Percentiles rank a stretch among this genome's conserved stretches.
phyloP scores from a whole-genome alignment of 2,888 invertebrate species.

The Pachycephus smyrnensis region DNA sequence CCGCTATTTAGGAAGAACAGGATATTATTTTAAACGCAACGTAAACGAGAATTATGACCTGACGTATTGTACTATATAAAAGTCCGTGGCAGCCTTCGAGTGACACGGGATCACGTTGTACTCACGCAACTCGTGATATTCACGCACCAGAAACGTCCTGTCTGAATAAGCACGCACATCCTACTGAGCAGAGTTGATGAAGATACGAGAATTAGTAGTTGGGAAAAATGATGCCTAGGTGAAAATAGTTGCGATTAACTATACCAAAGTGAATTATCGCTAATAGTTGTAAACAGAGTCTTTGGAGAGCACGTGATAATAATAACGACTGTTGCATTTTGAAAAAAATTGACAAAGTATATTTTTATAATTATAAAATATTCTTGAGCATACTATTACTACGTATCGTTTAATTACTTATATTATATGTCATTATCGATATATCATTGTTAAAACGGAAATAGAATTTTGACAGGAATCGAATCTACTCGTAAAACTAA shows the following conservation, averaged over 20 bases:
- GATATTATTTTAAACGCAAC: not conserved
- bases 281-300: not conserved
- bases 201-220: not conserved
- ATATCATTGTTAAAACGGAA: not conserved
- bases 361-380: not conserved
- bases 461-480: not conserved
- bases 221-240: not conserved
- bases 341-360: not conserved
- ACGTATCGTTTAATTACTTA: not conserved
- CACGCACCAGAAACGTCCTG: not conserved
- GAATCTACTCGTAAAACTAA: not conserved
- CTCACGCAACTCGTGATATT: constrained; percentile 12
- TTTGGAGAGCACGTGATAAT: not conserved
- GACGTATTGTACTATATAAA: constrained; percentile 3
- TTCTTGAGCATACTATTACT: no score
- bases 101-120: constrained; percentile 15
- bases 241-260: not conserved
- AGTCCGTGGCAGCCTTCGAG: constrained; percentile 17
- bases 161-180: not conserved
- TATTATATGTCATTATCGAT: no score
- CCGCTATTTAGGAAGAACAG: not conserved
- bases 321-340: not conserved
- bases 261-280: not conserved
- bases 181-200: not conserved
- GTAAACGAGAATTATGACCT: not conserved